Evolutionary conservation across 2,888 invertebrate genomes (phyloP), one percentile per base, ranked within the genome.

Genomic region (Leptura quadrifasciata): DNA sequence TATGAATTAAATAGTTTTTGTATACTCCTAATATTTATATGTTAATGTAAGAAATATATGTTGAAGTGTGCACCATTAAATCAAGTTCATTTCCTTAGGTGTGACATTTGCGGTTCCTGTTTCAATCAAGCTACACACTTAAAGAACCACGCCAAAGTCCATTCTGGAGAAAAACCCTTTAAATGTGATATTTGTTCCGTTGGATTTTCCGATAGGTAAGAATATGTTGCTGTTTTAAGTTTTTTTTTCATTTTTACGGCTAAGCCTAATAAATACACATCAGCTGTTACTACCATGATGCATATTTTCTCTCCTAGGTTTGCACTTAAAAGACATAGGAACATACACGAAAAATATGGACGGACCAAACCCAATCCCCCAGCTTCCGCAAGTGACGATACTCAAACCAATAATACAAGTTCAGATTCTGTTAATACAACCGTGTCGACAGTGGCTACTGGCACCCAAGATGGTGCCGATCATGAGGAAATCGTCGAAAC

Each of bases 81-180:
- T 18, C 31, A 0, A 57, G 12, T 20, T 31, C 74, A 39, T 35
- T 27, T 58, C 79, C 76, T 21, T 74, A 94, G 95, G 87, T 96
- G 96, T 88, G 95, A 95, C 81, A 95, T 94, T 72, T 96, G 96
- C 87, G 95, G 96, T n/a, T 95, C 95, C 24, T 96, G 96, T 74
- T 96, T 96, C 88, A 96, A 96, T 88, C 96, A 96, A 89, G 96
- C 96, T 27, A 96, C 96, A 31, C 96, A 96, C 89, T 91, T 96
- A 76, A 96, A 96, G 88, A 96, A 96, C 88, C 96, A 96, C 86
- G 95, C 96, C 68, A 96, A 96, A 89, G 93, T 95, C 75, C 95
- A 95, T 89, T 94, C 94, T 0, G 95, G 95, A 2, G 95, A 95
- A 89, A 95, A 95, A 84, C 95, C 95, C 0, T 95, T 94, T 88